Base-by-base conservation (phyloP, 1,140 invertebrate genomes). In the Conus betulinus region DNA sequence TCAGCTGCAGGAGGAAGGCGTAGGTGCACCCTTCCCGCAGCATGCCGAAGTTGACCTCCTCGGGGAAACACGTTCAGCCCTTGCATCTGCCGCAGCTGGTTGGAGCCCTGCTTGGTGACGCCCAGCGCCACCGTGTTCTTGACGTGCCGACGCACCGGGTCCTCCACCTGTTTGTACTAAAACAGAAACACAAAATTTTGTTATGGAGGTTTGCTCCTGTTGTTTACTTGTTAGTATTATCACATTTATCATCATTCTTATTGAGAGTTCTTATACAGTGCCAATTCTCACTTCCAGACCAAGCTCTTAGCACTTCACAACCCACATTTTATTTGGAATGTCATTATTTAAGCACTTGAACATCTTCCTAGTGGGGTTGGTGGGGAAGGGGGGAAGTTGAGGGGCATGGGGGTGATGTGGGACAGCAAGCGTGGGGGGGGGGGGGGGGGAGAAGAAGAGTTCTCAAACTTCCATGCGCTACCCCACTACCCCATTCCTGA, bases 21-120 rank as follows among this genome's bases (percentile, higher is more conserved):
- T 95, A 95, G 20, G 93, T 95, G 88, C 90, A 91, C 0, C 95
- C 95, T 86, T 95, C 95, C 83, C 92, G 93, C 27, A 95, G 89
- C 4, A 94, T 91, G 53, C 95, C 95, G 92, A 95, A 95, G 89
- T 95, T 93, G 7, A 95, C 93, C 55, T 92, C 89, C 74, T 94
- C 93, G 53, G 95, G 95, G 39, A 23, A 95, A 88, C 3, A 94
- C 84, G 67, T 93, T 93, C 23, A 95, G 86, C 15, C 95, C 95
- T 76, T 93, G 91, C 92, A 94, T 93, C 63, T 90, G 79, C 63
- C 88, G 84, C 39, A 94, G 87, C 53, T 93, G 87, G 23, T 71
- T 85, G 27, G 92, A 89, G 25, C 94, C 93, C 74, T 93, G 93
- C 0, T 90, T 57, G 10, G 92, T 92, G 0, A 93, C 93, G 27